Evolutionary conservation across 1,140 invertebrate species (phyloP).

Genomic region (Riptortus pedestris): DNA sequence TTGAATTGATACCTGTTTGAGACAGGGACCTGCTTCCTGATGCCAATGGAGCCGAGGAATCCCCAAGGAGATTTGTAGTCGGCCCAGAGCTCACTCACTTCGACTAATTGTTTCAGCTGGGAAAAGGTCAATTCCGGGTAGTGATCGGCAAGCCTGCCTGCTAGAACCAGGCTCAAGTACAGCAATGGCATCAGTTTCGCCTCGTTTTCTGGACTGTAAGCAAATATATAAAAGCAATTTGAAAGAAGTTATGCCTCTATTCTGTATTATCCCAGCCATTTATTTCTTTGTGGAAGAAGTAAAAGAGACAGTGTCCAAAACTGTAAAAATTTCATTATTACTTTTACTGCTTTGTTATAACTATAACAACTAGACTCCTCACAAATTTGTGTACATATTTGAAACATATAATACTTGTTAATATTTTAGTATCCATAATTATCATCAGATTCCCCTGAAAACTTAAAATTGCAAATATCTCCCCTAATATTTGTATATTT

Average conservation of each 20-base stretch:
- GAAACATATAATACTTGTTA: no score
- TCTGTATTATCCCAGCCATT: no score
- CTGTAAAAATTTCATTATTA: no score
- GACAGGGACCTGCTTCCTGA: constrained; percentile 47
- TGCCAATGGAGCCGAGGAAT: constrained; percentile 51
- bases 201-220: constrained; percentile 47
- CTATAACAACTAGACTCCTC: no score
- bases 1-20: constrained; percentile 42
- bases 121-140: constrained; percentile 40
- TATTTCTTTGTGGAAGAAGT: no score
- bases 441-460: no score
- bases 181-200: constrained; percentile 49
- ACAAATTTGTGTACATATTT: no score
- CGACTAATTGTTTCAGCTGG: constrained; percentile 40
- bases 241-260: constrained; percentile 6
- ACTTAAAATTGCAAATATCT: no score
- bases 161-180: constrained; percentile 44
- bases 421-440: no score
- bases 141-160: constrained; percentile 42
- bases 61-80: constrained; percentile 49
- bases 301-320: no score
- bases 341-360: no score
- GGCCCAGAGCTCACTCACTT: constrained; percentile 41
- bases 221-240: neutral
- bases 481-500: no score